Base-by-base conservation (phyloP, 2,888 invertebrate genomes). In the Coleophora flavipennella region DNA sequence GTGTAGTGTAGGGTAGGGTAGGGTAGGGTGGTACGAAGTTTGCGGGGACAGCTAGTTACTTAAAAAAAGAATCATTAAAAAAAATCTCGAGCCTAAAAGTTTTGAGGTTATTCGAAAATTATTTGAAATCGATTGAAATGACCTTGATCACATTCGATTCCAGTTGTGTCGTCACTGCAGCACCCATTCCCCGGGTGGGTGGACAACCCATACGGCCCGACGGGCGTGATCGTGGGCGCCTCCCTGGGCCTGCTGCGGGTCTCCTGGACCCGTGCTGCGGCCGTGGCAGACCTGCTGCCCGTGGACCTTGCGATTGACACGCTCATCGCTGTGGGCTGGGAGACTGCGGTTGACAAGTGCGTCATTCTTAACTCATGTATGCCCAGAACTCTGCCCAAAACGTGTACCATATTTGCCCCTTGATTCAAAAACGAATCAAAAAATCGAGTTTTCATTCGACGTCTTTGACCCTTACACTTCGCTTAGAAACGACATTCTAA, bases 191-290 rank as follows among this genome's bases (percentile, higher is more conserved):
- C 86, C 0, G 96, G 96, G 1, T 98, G 97, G 97, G 85, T 94
- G n/a, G 97, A 97, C 70, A 97, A 96, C 69, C 90, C 93, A 48
- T 96, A 97, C 75, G 97, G 97, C 0, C 95, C 96, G 0, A 90
- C 92, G 40, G 96, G 90, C 0, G 73, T 93, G 41, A 62, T 93
- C 46, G 76, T 90, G 0, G 93, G 89, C 3, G 87, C 89, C 1
- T 92, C 92, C 9, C 92, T 92, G 68, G 95, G 81, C 0, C 75
- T 96, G 1, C 67, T 95, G 14, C 89, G 93, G 38, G 89, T 91
- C 3, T 80, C 90, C 66, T 87, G 87, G 44, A 86, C 86, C 11
- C 79, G 88, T 43, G 65, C 76, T 0, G 59, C 80, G 0, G 78
- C 88, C 0, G 67, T 83, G 0, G 87, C 91, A 0, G 95, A 96